Evolutionary conservation across 2,113 vertebrate genomes (phyloP), one percentile per base, ranked within the genome.

Genomic region (Gavialis gangeticus): DNA sequence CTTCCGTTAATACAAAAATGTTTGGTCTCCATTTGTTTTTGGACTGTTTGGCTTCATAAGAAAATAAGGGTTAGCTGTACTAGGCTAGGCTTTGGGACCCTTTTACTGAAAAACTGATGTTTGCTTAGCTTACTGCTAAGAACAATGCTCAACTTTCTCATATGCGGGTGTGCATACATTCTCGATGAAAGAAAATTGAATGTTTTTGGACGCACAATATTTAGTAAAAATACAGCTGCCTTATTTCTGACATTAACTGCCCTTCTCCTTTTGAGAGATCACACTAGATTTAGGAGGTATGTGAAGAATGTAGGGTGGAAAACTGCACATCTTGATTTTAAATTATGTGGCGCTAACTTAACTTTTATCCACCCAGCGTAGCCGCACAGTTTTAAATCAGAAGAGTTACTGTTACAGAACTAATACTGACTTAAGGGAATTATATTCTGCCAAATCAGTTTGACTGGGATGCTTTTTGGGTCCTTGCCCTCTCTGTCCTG

Each of bases 291-390:
- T 95, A 89, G 71, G 90, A 96, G 85, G 93, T 88, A 96, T 95
- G 93, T 94, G 93, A 95, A 94, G 96, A 96, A 97, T 96, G 94
- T 1, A 1, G 85, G 62, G 93, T 89, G 92, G 90, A 95, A 96
- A 96, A 96, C 89, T 83, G 94, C 82, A 86, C 92, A 91, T 97
- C 89, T 96, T 94, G 79, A 89, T 90, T 95, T 67, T 91, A 82
- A 91, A 82, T 92, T 91, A 75, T 58, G 57, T 85, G 75, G n/a
- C 81, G 56, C 79, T 92, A 1, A 19, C 82, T 82, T 86, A 30
- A 64, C 92, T 59, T 75, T 2, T 86, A 59, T 84, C 28, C 30
- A 80, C 79, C 91, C 85, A 5, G 27, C 63, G 9, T 18, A 66
- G 56, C 13, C 55, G 84, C 87, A 75, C 37, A 64, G 0, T 87